phyloP scores from a whole-genome alignment of 2,888 invertebrate species.

The Pseudococcus longispinus region DNA sequence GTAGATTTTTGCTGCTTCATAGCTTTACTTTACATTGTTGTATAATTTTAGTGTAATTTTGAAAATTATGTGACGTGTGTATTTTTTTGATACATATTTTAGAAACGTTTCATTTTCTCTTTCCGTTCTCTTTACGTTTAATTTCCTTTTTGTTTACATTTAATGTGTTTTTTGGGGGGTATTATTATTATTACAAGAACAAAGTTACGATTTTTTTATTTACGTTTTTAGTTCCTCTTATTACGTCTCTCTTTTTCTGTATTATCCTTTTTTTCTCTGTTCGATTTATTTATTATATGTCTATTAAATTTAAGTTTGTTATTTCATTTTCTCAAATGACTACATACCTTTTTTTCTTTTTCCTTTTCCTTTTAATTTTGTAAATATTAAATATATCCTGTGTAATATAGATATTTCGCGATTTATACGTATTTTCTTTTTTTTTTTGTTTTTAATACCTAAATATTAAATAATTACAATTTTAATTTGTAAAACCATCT shows the following conservation, averaged over 20 bases:
- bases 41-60: background rate
- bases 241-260: background rate
- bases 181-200: background rate
- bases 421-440: conserved; percentile 32
- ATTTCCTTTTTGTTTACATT: background rate
- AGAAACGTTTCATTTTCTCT: background rate
- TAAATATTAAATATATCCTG: conserved; percentile 13
- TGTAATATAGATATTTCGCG: background rate
- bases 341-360: background rate
- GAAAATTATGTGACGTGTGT: background rate
- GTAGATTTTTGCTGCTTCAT: background rate
- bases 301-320: background rate
- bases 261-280: background rate
- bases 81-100: background rate
- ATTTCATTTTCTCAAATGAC: background rate
- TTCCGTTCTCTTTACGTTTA: background rate
- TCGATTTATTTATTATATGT: background rate
- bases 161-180: background rate
- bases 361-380: background rate
- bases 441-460: background rate
- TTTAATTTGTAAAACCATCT: conserved; percentile 34
- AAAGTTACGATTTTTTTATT: background rate
- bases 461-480: background rate
- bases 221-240: background rate
- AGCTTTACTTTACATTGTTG: background rate